These are phyloP conservation scores for Callocephalon fimbriatum DNA, from an alignment of 2,113 vertebrate species.

Conservation along the genomic window DNA sequence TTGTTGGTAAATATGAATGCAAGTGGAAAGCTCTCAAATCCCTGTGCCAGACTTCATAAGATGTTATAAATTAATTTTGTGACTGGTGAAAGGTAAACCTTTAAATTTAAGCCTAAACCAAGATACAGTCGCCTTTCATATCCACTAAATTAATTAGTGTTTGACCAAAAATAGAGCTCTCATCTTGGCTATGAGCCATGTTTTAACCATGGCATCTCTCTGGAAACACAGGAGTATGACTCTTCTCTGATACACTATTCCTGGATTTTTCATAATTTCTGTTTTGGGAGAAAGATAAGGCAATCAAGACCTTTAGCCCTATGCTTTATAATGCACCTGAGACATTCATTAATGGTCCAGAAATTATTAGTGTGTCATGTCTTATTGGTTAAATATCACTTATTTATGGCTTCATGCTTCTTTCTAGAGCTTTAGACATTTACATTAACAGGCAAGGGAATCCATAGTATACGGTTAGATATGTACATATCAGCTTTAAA, in stretches of 20 bases:
- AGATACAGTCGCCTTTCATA: not conserved
- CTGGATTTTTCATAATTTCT: not conserved
- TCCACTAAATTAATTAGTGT: not conserved
- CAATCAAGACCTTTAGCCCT: not conserved
- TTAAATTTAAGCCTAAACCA: not conserved
- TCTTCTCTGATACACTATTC: not conserved
- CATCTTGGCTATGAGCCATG: not conserved
- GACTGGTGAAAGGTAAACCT: not conserved
- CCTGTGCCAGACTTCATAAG: not conserved
- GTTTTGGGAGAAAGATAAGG: not conserved
- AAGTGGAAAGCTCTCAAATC: not conserved
- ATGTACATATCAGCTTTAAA: not conserved
- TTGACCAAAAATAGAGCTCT: not conserved
- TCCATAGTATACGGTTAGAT: not conserved
- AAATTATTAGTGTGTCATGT: not conserved
- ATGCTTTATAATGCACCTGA: not conserved
- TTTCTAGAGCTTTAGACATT: not conserved
- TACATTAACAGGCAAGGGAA: not conserved
- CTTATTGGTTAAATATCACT: slow-evolving; percentile 7
- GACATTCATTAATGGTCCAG: not conserved
- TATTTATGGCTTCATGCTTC: not conserved
- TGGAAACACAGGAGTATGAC: not conserved
- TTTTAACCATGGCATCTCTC: not conserved
- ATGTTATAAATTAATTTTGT: not conserved
- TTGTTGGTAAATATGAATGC: not conserved